A percentile compares a stretch with the other conserved stretches of the same genome.
Conservation (phyloP, 1,140 invertebrate species). For the Drosophila nebulosa region DNA sequence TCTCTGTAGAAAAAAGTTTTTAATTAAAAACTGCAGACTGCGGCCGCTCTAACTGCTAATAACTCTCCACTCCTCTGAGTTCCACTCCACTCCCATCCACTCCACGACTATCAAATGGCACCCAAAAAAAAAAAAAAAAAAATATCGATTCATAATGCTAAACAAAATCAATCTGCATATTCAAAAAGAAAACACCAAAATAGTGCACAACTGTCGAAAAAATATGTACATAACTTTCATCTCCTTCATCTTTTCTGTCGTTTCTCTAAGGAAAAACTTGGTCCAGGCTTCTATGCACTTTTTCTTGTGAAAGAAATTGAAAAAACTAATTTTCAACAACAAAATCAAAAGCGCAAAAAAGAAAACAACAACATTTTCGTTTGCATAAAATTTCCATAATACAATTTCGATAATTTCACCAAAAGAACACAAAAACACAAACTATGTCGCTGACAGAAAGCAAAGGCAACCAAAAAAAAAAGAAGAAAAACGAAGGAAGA, state of each 20-base stretch:
- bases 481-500: neutral
- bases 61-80: neutral
- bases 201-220: constrained; percentile 16
- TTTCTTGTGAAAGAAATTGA: constrained; percentile 29
- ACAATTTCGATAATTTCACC: constrained; percentile 48
- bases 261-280: constrained; percentile 29
- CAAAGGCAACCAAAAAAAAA: too few species aligned
- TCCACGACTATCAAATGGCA: neutral
- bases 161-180: constrained; percentile 49
- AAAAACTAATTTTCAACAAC: constrained; percentile 50
- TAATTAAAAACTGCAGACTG: constrained; percentile 40
- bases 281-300: constrained; percentile 16
- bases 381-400: constrained; percentile 57
- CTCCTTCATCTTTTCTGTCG: constrained; percentile 2
- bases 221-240: constrained; percentile 49
- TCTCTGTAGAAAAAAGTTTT: constrained; percentile 19
- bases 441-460: neutral
- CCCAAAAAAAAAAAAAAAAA: neutral
- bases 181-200: constrained; percentile 15
- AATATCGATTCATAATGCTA: constrained; percentile 14
- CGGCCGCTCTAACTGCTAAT: constrained; percentile 8
- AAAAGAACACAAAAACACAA: neutral
- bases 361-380: constrained; percentile 11
- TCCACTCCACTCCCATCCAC: too few species aligned
- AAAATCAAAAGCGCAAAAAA: constrained; percentile 36